Percentiles rank a stretch among this genome's conserved stretches.
phyloP scores from a whole-genome alignment of 2,113 vertebrate genomes.

The Dicaeum eximium region DNA sequence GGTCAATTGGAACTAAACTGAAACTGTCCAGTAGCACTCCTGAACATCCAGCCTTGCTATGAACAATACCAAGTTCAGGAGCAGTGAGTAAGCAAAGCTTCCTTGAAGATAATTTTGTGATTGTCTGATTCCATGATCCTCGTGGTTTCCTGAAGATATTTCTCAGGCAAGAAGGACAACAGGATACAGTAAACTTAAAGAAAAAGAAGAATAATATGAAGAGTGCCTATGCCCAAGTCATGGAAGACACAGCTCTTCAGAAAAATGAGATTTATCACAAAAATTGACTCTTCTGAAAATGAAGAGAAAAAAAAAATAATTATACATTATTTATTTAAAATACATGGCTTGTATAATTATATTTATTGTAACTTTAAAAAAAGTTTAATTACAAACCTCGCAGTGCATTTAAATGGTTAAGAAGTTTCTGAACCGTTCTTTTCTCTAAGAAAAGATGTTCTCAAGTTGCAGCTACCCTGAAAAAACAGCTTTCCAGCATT shows the following conservation, averaged over 20 bases:
- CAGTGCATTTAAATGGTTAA: constrained; percentile 35
- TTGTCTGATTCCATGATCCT: not conserved
- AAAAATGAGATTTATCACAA: not conserved
- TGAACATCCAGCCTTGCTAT: not conserved
- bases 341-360: not conserved
- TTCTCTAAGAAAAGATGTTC: constrained; percentile 27
- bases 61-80: not conserved
- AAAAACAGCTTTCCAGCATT: not conserved
- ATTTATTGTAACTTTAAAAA: not conserved
- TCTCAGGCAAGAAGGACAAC: not conserved
- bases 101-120: not conserved
- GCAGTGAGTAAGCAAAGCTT: not conserved
- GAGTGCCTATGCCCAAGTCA: not conserved
- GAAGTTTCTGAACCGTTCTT: not conserved
- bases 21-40: not conserved
- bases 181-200: not conserved
- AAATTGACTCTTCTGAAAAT: not conserved
- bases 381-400: not conserved
- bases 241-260: not conserved
- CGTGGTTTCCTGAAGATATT: not conserved
- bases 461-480: constrained; percentile 31
- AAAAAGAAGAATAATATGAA: not conserved
- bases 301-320: not conserved
- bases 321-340: not conserved
- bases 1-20: not conserved